phyloP scores from a whole-genome alignment of 1,140 invertebrate genomes.

The Ephestia elutella region DNA sequence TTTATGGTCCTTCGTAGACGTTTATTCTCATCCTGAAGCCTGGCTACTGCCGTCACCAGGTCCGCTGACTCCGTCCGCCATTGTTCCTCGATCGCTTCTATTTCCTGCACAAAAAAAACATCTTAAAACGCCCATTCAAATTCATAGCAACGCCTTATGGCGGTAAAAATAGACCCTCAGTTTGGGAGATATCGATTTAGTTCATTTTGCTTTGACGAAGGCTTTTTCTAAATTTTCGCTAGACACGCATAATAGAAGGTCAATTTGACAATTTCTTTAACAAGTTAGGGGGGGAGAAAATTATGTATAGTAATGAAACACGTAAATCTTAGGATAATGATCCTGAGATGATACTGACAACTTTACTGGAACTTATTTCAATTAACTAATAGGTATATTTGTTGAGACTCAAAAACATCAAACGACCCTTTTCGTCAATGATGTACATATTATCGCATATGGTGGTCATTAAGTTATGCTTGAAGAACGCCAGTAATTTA shows the following conservation, averaged over 20 bases:
- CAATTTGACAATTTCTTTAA: no score
- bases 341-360: no score
- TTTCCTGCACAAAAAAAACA: constrained; percentile 79
- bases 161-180: constrained; percentile 1
- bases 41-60: constrained; percentile 85
- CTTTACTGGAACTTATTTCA: no score
- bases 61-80: constrained; percentile 94
- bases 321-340: no score
- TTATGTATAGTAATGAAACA: no score
- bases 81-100: constrained; percentile 95
- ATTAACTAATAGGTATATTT: no score
- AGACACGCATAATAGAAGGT: no score
- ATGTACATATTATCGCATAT: background rate
- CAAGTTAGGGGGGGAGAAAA: no score
- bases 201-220: background rate
- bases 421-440: no score
- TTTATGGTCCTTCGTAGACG: constrained; percentile 78
- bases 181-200: background rate
- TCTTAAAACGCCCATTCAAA: background rate
- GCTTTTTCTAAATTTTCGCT: no score
- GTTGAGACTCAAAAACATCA: no score
- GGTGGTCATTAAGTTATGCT: background rate
- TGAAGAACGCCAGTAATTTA: constrained; percentile 3
- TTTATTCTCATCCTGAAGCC: constrained; percentile 94
- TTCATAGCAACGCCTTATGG: constrained; percentile 5